Percentiles rank a stretch among this genome's conserved stretches.
Evolutionary conservation across 1,140 invertebrate genomes (phyloP).

Genomic region (Lucilia sericata): DNA sequence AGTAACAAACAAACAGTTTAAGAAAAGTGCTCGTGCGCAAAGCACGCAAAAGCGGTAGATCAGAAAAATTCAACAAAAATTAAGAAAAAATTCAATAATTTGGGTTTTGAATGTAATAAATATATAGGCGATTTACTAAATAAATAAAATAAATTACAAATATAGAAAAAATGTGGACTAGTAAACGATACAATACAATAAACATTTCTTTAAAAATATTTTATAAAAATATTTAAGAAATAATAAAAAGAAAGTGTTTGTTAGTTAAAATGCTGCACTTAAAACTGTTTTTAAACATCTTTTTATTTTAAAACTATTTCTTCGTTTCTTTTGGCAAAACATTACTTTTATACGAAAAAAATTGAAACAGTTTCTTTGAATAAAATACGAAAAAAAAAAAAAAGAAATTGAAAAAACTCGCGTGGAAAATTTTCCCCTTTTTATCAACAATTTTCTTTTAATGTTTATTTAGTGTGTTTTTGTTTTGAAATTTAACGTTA

Average conservation of each 20-base stretch:
- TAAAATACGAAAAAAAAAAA: background rate
- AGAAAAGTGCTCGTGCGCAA: slow-evolving; percentile 49
- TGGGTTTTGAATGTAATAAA: background rate
- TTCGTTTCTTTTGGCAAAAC: background rate
- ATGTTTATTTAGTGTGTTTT: background rate
- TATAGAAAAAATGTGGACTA: slow-evolving; percentile 37
- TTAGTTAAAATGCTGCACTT: background rate
- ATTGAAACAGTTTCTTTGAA: background rate
- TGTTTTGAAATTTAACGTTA: background rate
- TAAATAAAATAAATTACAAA: background rate
- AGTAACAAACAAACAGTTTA: slow-evolving; percentile 46
- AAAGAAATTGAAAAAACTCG: background rate
- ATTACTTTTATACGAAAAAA: background rate
- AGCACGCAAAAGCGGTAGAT: slow-evolving; percentile 46
- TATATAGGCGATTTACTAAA: background rate
- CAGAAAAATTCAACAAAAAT: slow-evolving; percentile 34
- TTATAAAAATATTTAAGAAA: slow-evolving; percentile 7
- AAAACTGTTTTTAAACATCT: background rate
- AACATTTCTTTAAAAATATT: slow-evolving; percentile 28
- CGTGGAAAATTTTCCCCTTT: background rate
- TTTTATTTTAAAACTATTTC: background rate
- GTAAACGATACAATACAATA: background rate
- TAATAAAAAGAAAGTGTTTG: slow-evolving; percentile 29
- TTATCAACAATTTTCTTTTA: slow-evolving; percentile 1
- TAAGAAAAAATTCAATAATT: slow-evolving; percentile 38